phyloP scores from a whole-genome alignment of 2,113 vertebrate genomes.

The Pontoporia blainvillei region DNA sequence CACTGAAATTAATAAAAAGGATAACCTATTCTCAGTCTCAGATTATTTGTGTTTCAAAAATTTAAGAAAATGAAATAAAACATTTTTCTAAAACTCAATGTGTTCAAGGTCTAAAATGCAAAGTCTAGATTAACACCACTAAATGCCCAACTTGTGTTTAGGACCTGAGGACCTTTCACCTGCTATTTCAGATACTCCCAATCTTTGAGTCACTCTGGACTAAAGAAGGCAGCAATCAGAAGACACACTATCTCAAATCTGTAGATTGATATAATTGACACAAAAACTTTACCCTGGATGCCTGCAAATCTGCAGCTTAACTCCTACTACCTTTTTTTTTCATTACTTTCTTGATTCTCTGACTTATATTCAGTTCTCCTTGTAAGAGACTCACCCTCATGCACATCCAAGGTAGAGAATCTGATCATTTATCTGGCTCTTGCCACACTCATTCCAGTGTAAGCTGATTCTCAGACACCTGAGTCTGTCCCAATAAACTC shows the following conservation, averaged over 20 bases:
- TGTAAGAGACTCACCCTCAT: not conserved
- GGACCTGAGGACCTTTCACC: not conserved
- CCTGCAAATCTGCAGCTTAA: not conserved
- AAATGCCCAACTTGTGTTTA: not conserved
- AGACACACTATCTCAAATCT: not conserved
- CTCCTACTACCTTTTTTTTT: not conserved
- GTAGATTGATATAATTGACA: not conserved
- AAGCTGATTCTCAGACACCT: not conserved
- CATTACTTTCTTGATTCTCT: not conserved
- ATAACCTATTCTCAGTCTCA: not conserved
- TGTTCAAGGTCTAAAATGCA: not conserved
- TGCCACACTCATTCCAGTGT: not conserved
- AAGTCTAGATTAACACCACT: not conserved
- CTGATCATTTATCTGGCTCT: not conserved
- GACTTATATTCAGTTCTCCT: not conserved
- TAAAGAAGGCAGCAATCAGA: not conserved
- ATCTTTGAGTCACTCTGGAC: not conserved
- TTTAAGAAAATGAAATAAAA: not conserved
- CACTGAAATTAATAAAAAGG: not conserved
- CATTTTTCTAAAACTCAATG: not conserved
- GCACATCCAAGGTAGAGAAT: not conserved
- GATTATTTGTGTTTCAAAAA: not conserved
- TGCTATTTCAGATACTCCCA: not conserved
- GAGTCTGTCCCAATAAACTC: not conserved
- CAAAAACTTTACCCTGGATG: not conserved